Evolutionary conservation across 2,113 vertebrate species (phyloP), one percentile per base, ranked within the genome.

Genomic region (Xerus inauris): DNA sequence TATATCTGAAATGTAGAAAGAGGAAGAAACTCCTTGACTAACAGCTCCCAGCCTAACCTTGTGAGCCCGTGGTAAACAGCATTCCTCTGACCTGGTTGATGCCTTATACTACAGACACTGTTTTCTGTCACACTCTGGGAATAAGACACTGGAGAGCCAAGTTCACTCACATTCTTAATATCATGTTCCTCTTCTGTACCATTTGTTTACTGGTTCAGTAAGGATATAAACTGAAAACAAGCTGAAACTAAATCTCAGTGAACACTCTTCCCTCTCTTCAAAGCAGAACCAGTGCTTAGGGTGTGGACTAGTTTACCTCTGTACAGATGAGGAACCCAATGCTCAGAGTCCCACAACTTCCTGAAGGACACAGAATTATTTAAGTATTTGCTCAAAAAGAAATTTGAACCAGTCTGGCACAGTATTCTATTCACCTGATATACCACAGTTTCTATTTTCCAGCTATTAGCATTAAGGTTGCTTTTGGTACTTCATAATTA

Each of bases 401-500:
- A 47, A 85, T 80, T 0, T 81, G 30, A 84, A 73, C 40, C 7
- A 49, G 10, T 51, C 17, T 88, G 51, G 75, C 40, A 76, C 11
- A 47, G 59, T 45, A 71, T 71, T 79, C 76, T 83, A 88, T 19
- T 81, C 54, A 93, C 64, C 1, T 40, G 40, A 54, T 40, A 88
- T 5, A 51, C 8, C 42, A 88, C 6, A 51, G 32, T 64, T 83
- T 62, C 30, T 73, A 83, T 32, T 92, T 88, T 51, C 57, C 57
- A 86, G 40, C 32, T 67, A 26, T 38, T 79, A 73, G 62, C 26
- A 83, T 69, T 38, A 49, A 89, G 38, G 49, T 57, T 94, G 77
- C 69, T 87, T 91, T 84, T 54, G 64, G 65, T 28, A 64, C 88
- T 87, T 94, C 40, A 73, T 87, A 57, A 73, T 93, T 65, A 85